Percentiles rank a stretch among this genome's conserved stretches.
Evolutionary conservation across 2,113 vertebrate genomes (phyloP).

Genomic region (Erinaceus europaeus): DNA sequence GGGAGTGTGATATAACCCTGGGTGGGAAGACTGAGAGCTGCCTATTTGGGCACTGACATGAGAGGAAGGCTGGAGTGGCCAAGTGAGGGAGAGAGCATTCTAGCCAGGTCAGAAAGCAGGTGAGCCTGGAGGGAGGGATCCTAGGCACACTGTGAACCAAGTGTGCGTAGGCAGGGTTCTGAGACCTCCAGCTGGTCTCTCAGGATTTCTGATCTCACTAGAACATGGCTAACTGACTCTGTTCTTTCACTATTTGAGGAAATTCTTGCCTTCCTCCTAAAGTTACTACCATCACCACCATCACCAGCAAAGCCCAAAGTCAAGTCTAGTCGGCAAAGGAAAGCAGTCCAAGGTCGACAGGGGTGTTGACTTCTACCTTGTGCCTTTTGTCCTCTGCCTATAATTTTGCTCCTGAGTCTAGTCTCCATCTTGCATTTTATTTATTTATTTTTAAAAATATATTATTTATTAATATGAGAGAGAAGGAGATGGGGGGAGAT

Average conservation of each 20-base stretch:
- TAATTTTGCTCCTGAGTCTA: rapidly evolving
- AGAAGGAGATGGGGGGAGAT: no score
- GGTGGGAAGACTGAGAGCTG: no score
- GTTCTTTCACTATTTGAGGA: background rate
- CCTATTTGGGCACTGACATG: rapidly evolving
- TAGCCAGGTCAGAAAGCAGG: background rate
- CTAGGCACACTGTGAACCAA: no score
- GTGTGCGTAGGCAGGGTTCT: no score
- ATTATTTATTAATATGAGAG: no score
- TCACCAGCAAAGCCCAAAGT: background rate
- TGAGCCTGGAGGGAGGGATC: no score
- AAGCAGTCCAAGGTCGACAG: background rate
- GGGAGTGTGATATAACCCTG: background rate
- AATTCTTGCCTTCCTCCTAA: background rate
- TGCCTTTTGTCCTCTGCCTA: rapidly evolving
- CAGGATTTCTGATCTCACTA: background rate
- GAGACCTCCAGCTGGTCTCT: no score
- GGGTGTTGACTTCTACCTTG: rapidly evolving
- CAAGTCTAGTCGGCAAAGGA: rapidly evolving
- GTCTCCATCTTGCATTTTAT: background rate
- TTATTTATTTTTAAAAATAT: no score
- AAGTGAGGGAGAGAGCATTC: rapidly evolving
- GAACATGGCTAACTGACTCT: background rate
- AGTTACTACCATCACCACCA: background rate
- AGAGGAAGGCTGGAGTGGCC: background rate